Conservation (phyloP, 2,797 vertebrate species). For the Mormyrops attenuatus region DNA sequence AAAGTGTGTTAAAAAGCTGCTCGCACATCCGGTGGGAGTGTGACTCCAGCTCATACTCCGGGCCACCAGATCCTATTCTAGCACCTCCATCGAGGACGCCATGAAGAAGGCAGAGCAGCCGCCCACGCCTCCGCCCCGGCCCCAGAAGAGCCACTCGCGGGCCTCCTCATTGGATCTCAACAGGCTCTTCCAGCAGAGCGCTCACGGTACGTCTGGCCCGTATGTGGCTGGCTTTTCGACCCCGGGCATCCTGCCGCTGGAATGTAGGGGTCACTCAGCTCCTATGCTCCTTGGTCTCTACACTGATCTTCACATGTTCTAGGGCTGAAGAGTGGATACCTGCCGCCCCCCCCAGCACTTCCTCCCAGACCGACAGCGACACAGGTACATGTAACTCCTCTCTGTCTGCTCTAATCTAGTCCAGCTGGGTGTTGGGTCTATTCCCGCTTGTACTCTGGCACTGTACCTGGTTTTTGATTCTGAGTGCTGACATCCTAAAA, state of each 20-base stretch:
- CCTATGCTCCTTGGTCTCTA: neutral
- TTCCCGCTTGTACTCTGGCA: neutral
- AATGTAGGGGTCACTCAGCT: neutral
- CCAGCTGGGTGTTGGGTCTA: neutral
- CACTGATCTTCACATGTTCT: conserved; percentile 28
- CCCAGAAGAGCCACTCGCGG: conserved; percentile 91
- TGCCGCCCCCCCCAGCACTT: conserved; percentile 80
- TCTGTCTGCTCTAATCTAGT: neutral
- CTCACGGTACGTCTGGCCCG: conserved; percentile 58
- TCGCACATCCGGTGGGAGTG: neutral
- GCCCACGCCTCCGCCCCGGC: conserved; percentile 87
- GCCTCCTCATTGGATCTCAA: conserved; percentile 96
- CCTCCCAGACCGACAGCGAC: conserved; percentile 78
- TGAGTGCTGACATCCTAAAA: neutral
- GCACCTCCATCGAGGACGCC: conserved; percentile 87
- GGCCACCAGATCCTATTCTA: conserved; percentile 81
- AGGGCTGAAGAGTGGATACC: conserved; percentile 75
- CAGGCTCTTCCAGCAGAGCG: conserved; percentile 86
- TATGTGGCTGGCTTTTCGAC: no score
- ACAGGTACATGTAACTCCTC: conserved; percentile 67
- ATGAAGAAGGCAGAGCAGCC: conserved; percentile 89
- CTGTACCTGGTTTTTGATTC: neutral
- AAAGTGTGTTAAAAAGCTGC: neutral
- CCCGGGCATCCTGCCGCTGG: neutral
- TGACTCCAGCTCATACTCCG: neutral